Base-by-base conservation (phyloP, 2,888 invertebrate genomes). In the Temnothorax ravouxi region DNA sequence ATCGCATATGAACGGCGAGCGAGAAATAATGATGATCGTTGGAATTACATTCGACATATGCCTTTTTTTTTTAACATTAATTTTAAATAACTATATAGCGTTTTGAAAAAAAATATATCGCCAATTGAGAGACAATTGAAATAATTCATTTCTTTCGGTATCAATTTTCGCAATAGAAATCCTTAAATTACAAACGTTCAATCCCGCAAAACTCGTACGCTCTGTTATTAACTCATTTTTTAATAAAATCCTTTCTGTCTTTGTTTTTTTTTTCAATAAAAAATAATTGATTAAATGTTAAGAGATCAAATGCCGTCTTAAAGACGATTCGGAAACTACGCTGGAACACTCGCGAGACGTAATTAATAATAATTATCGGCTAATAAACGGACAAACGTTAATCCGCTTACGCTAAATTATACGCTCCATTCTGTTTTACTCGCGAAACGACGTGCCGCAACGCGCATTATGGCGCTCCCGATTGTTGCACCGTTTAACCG, bases 401-500 rank as follows among this genome's bases (percentile, higher is more conserved):
- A 80, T 80, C 79, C 47, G 79, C 72, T 80, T 80, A 80, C 59
- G 13, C 34, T 80, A 80, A 72, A 80, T 80, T 79, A 71, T 79
- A 71, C 69, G 41, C 59, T 59, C 71, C 59, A 34, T 56, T 25
- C 47, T 47, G 59, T 59, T 72, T 80, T 25, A 38, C 44, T 71
- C 71, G 69, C 54, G 52, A 69, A 77, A 69, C 54, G 47, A 47
- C 18, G 59, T 71, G 56, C 56, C 59, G 47, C 56, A n/a, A 59
- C 59, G 59, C 59, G 47, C 47, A 72, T 72, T 80, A 80, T 80
- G 59, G 47, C 34, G 25, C 47, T 18, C 47, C 18, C 41, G 72
- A 80, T 80, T 72, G 79, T 72, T 59, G 21, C 79, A 38, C 59
- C 79, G 59, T 80, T 80, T 80, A 80, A 72, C 59, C 56, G 79